Base-by-base conservation (phyloP, 2,888 invertebrate species). In the Cybosia mesomella region DNA sequence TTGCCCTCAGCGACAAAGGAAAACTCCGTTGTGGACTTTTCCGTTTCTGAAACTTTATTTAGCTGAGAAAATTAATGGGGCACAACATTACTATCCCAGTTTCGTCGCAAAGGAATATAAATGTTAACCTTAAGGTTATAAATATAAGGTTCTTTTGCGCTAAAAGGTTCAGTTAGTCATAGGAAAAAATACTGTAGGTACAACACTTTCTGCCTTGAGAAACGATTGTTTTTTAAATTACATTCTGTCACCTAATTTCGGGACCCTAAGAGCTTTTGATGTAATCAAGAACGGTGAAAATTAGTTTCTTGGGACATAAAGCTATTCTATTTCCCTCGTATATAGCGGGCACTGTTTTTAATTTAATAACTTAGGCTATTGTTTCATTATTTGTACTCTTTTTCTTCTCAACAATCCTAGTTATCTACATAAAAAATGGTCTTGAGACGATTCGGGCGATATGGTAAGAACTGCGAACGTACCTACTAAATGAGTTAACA, bases 41-140 rank as follows among this genome's bases (percentile, higher is more conserved):
- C 78, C 77, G 74, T 79, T 70, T 74, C 75, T 77, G 75, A 72
- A 79, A 76, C 80, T 82, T 84, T 83, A 82, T 83, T 83, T 80
- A 71, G 76, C 68, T 71, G 71, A 60, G 71, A 74, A 72, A 77
- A 83, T 82, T 75, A 75, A 82, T 83, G 74, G 80, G 62, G 76
- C 72, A 75, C 64, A 74, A 73, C 78, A 72, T 80, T 72, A 74
- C 74, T 82, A 74, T 82, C 80, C 65, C 67, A 60, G 68, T 76
- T 75, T 71, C 72, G 67, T 66, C 68, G 28, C 59, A 28, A 70
- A 69, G 32, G 8, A 70, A 75, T 79, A 77, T 67, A 79, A 75
- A 68, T 74, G 60, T 74, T 78, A 76, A 77, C 80, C 75, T 79
- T 72, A 71, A 22, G 65, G 63, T 62, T 58, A 64, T 71, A 68